Evolutionary conservation across 2,888 invertebrate species (phyloP), one percentile per base, ranked within the genome.

Genomic region (Ichneumoninae sp.): DNA sequence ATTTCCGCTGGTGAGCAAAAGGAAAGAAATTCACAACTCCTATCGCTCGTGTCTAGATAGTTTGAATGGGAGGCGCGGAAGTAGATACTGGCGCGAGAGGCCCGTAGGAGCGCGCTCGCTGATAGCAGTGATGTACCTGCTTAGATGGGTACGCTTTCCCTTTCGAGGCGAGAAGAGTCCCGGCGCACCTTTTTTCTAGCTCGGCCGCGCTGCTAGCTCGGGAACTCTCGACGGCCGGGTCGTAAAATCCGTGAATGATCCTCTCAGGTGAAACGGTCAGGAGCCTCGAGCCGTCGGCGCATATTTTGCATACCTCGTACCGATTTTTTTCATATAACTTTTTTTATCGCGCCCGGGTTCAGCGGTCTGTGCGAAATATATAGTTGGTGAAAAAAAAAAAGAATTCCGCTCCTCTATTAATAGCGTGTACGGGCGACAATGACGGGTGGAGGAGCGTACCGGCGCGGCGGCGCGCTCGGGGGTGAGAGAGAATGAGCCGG

Each of bases 141-240:
- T 76, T 44, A 22, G 83, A 71, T 80, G 83, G 68, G 83, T 50
- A 62, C 80, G 84, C 84, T 84, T 84, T 84, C 84, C 81, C 84
- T 84, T 84, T 84, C 81, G 75, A 81, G 78, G 78, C 66, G 71
- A 36, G 26, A 47, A n/a, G 30, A 40, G 22, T 47, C 60, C 26
- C 44, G 26, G 60, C 26, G 47, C 60, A 74, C 30, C 30, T 74
- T 44, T 74, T 60, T 62, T 26, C 26, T 62, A 33, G 60, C 33
- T 62, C 60, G 60, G 60, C 16, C 44, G 44, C 44, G 44, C 60
- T 62, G 33, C n/a, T 3, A 33, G 0, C 30, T 13, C n/a, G 30
- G 6, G 16, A 16, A 60, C 33, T 16, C 10, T 30, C 16, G 16
- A 30, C 6, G 7, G 60, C 33, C 33, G 33, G 60, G 33, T 62